A percentile compares a stretch with the other conserved stretches of the same genome.
Conservation (phyloP, 2,797 vertebrate species). For the Gambelia wislizenii region DNA sequence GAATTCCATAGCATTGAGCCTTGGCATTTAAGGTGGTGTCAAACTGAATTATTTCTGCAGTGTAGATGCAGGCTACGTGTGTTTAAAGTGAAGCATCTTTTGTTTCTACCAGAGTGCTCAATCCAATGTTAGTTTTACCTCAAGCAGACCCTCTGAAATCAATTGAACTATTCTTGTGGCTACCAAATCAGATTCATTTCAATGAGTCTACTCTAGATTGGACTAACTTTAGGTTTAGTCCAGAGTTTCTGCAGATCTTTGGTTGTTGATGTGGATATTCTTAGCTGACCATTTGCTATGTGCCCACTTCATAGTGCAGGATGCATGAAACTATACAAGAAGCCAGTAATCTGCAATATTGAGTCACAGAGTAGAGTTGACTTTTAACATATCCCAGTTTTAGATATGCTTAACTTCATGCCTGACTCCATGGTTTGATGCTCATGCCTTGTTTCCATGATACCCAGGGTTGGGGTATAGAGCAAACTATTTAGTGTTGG, state of each 20-base stretch:
- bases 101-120: constrained; percentile 9
- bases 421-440: no score
- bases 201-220: background rate
- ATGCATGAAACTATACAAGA: background rate
- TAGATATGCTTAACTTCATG: background rate
- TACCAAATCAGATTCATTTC: background rate
- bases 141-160: background rate
- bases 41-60: no score
- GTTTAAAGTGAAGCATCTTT: background rate
- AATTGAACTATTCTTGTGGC: background rate
- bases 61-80: background rate
- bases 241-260: background rate
- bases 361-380: background rate
- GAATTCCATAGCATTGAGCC: no score
- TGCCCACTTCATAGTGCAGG: background rate
- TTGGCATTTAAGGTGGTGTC: no score
- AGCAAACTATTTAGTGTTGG: no score
- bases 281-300: background rate
- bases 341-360: background rate
- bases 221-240: background rate
- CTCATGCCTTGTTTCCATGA: no score
- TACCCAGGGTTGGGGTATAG: no score
- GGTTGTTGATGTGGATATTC: background rate
- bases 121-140: background rate
- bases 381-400: background rate